phyloP scores from a whole-genome alignment of 1,140 invertebrate species.

The Sitophilus oryzae region DNA sequence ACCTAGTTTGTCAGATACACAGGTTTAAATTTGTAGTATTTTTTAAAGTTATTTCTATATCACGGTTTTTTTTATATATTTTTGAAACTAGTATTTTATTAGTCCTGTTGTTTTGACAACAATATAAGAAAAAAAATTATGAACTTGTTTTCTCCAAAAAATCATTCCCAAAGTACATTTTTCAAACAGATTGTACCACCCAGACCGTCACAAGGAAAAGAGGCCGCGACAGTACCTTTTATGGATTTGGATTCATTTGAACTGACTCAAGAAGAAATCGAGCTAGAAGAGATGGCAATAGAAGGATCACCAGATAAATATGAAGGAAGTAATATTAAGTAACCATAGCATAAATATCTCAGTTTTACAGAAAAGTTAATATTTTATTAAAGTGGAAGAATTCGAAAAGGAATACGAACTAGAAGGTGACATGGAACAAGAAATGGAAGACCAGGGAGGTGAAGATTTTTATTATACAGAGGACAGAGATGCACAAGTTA shows the following conservation, averaged over 20 bases:
- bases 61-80: background rate
- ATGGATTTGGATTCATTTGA: conserved; percentile 41
- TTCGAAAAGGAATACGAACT: too few relatives aligned
- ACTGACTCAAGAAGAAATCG: conserved; percentile 47
- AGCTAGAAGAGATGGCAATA: conserved; percentile 31
- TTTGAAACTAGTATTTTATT: conserved; percentile 39
- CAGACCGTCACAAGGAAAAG: conserved; percentile 46
- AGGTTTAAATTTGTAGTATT: conserved; percentile 18
- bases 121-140: too few relatives aligned
- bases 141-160: too few relatives aligned
- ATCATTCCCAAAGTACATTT: background rate
- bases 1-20: conserved; percentile 39
- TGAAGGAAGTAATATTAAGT: conserved; percentile 40
- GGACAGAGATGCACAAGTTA: conserved; percentile 25
- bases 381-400: conserved; percentile 2
- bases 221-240: conserved; percentile 37
- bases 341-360: conserved; percentile 26
- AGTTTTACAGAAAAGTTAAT: conserved; percentile 26
- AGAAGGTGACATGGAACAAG: too few relatives aligned
- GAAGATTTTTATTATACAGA: conserved; percentile 26
- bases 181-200: conserved; percentile 45
- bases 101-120: conserved; percentile 22
- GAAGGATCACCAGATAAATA: conserved; percentile 37
- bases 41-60: background rate
- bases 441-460: conserved; percentile 14